Evolutionary conservation across 2,888 invertebrate genomes (phyloP).

Genomic region (Monopis laevigella): DNA sequence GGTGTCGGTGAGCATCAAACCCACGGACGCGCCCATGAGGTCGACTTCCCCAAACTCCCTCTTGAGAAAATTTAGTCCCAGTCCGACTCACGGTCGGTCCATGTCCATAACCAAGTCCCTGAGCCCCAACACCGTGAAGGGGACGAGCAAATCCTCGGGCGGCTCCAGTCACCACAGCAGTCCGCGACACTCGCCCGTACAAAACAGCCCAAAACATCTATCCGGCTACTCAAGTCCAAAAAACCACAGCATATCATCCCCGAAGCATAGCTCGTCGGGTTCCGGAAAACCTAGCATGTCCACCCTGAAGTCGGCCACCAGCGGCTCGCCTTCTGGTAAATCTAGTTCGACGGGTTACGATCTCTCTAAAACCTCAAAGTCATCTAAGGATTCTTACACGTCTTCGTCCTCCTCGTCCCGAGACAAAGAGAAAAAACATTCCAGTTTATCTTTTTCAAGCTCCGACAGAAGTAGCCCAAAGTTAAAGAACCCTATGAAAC

Average conservation of each 20-base stretch:
- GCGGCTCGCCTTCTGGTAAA: slow-evolving; percentile 73
- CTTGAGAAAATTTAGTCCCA: slow-evolving; percentile 75
- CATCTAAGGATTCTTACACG: slow-evolving; percentile 55
- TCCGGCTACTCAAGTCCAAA: slow-evolving; percentile 79
- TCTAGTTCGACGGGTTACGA: slow-evolving; percentile 63
- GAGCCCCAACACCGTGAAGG: slow-evolving; percentile 52
- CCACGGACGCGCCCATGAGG: slow-evolving; percentile 70
- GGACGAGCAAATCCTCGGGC: slow-evolving; percentile 54
- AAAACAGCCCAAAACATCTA: slow-evolving; percentile 79
- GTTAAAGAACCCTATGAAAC: slow-evolving; percentile 72
- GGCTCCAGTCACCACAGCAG: slow-evolving; percentile 70
- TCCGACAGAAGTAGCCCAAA: slow-evolving; percentile 72
- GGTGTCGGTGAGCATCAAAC: slow-evolving; percentile 78
- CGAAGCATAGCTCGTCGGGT: slow-evolving; percentile 77
- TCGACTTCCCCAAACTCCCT: slow-evolving; percentile 74
- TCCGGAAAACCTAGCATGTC: slow-evolving; percentile 92
- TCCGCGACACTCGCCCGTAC: slow-evolving; percentile 80
- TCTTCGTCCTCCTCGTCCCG: slow-evolving; percentile 48
- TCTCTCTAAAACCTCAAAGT: slow-evolving; percentile 58
- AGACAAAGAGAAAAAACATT: slow-evolving; percentile 67
- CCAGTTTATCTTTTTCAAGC: slow-evolving; percentile 55
- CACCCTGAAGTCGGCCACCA: slow-evolving; percentile 81
- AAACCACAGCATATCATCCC: slow-evolving; percentile 81
- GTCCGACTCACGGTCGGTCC: slow-evolving; percentile 74
- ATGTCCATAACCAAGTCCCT: slow-evolving; percentile 72